phyloP scores from a whole-genome alignment of 2,113 vertebrate species.

The Ia io region DNA sequence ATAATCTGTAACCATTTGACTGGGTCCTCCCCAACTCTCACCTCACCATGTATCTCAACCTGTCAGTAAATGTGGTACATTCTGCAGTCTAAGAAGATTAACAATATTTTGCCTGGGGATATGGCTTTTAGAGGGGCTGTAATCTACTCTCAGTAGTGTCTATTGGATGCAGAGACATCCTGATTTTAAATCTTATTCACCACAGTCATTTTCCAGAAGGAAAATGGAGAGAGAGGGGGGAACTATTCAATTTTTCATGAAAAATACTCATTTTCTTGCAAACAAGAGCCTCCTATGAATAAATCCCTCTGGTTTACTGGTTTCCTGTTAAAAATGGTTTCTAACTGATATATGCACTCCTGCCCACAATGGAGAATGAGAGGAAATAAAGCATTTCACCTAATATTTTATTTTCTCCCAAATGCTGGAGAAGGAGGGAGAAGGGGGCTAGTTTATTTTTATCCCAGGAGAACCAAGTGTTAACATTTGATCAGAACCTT shows the following conservation, averaged over 20 bases:
- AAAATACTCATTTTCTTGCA: neutral
- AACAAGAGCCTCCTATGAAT: neutral
- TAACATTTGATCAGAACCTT: neutral
- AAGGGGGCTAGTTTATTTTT: neutral
- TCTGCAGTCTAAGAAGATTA: neutral
- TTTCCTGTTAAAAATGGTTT: slow-evolving; percentile 30
- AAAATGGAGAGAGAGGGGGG: neutral
- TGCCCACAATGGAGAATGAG: neutral
- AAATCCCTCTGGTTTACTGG: neutral
- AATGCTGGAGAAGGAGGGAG: neutral
- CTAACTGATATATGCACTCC: neutral
- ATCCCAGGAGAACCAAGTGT: neutral
- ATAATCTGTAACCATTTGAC: neutral
- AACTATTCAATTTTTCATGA: neutral
- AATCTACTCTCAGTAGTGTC: neutral
- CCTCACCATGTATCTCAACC: neutral
- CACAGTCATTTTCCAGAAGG: neutral
- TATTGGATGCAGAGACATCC: neutral
- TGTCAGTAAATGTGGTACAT: neutral
- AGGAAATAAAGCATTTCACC: neutral
- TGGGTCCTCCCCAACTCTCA: too few species aligned
- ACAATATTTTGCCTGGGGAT: neutral
- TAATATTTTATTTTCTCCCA: neutral
- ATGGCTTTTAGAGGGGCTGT: neutral
- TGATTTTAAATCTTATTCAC: neutral